Percentiles rank a stretch among this genome's conserved stretches.
Evolutionary conservation across 2,113 vertebrate species (phyloP).

Genomic region (Neomonachus schauinslandi): DNA sequence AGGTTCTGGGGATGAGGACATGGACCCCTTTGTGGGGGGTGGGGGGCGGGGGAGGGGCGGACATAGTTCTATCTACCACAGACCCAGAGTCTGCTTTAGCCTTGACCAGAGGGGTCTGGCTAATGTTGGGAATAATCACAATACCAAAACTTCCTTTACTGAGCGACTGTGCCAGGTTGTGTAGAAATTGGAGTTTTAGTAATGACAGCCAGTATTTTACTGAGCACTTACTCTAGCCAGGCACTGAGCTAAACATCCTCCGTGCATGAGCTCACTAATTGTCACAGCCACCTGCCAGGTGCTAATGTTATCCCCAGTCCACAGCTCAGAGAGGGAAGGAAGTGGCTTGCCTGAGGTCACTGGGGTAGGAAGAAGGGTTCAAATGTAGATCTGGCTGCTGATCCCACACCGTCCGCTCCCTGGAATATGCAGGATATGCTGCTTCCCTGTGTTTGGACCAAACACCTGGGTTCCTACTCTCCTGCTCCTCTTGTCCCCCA

Average conservation of each 20-base stretch:
- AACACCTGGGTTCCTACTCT: not conserved
- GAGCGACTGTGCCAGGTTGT: not conserved
- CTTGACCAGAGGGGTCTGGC: not conserved
- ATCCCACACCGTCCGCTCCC: not conserved
- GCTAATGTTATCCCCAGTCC: not conserved
- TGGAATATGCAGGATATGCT: fast-evolving
- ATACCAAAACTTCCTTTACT: not conserved
- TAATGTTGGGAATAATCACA: not conserved
- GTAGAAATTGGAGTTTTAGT: not conserved
- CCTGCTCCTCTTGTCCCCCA: no score
- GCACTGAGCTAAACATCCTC: not conserved
- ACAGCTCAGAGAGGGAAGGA: not conserved
- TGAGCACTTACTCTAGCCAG: not conserved
- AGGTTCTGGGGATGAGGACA: not conserved
- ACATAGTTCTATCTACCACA: not conserved
- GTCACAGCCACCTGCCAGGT: not conserved
- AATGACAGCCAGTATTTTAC: not conserved
- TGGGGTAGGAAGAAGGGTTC: not conserved
- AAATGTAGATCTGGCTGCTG: not conserved
- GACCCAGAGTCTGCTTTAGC: not conserved
- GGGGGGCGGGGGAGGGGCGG: fast-evolving
- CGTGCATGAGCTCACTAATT: not conserved
- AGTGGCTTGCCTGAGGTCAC: not conserved
- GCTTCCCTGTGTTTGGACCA: not conserved
- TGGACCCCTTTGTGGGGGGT: not conserved